Base-by-base conservation (phyloP, 2,888 invertebrate species). In the Hoplodrina blanda region DNA sequence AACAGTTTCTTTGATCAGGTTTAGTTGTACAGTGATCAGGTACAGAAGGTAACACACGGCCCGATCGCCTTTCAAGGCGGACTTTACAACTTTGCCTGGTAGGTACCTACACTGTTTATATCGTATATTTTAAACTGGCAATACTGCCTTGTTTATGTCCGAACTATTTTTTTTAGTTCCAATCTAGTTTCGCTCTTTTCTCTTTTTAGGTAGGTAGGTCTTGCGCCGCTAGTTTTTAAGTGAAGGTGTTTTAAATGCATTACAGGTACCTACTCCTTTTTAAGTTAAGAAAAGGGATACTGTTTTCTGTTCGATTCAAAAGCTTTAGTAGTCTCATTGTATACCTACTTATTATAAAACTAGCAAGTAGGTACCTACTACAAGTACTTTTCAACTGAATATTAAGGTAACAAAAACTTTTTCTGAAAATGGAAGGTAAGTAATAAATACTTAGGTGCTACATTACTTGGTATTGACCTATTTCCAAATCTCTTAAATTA, bases 1-100 rank as follows among this genome's bases (percentile, higher is more conserved):
- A 75, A 69, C 63, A 49, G 69, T 70, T 71, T 64, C 67, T 82
- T 78, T 73, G 67, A 80, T 73, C 53, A 81, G 76, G 72, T 76
- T 74, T 69, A 53, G 70, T 52, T 56, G 55, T 60, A 62, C 54
- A 59, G 49, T 78, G 70, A 76, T 78, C 71, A 80, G 69, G 52
- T 37, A 54, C 50, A 19, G 55, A 41, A 57, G 49, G 63, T 59
- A 72, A 78, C 75, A 53, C 68, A 78, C 65, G 59, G 70, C 60
- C 52, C 13, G 67, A 15, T 83, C 72, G 37, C 44, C 55, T 82
- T 83, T 74, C 83, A 83, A 83, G 80, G 76, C 55, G 55, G 54
- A 72, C 52, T 79, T 78, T 44, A 64, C 33, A 67, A 72, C 50
- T 84, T 71, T 56, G 49, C 8, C 8, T 37, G 37, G n/a, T 25